Percentiles rank a stretch among this genome's conserved stretches.
Conservation (phyloP, 2,797 vertebrate species). For the Thalassophryne amazonica region DNA sequence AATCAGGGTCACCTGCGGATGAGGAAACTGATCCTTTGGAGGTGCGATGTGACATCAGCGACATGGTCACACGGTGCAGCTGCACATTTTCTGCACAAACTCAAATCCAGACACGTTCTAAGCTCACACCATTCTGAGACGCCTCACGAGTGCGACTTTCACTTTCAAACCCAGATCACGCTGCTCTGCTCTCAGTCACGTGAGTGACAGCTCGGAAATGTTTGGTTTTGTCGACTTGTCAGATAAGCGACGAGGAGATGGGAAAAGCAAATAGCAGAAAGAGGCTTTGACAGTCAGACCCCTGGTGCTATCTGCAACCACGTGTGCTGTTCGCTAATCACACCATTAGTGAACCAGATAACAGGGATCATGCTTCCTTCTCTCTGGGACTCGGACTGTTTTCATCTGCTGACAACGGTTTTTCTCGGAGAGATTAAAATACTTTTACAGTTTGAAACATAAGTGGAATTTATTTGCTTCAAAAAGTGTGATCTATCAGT, state of each 20-base stretch:
- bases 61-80: too few species aligned
- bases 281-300: slow-evolving; percentile 2
- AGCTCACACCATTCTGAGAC: too few species aligned
- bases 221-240: slow-evolving; percentile 40
- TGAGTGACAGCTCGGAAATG: slow-evolving; percentile 51
- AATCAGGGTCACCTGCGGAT: too few species aligned
- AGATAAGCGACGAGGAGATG: slow-evolving; percentile 28
- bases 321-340: slow-evolving; percentile 30
- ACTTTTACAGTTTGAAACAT: too few species aligned
- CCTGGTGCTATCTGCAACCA: slow-evolving; percentile 17
- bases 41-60: too few species aligned
- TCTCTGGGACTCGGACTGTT: background rate
- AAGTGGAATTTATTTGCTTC: too few species aligned
- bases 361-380: background rate
- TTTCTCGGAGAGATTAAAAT: too few species aligned
- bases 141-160: slow-evolving; percentile 53
- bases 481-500: too few species aligned
- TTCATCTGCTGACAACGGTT: slow-evolving; percentile 6
- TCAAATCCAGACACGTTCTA: too few species aligned
- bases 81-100: too few species aligned
- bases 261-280: slow-evolving; percentile 8
- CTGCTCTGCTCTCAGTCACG: slow-evolving; percentile 16
- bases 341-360: slow-evolving; percentile 36
- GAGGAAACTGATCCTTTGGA: too few species aligned
- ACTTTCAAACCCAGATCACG: slow-evolving; percentile 19